These are phyloP conservation scores for Paralinhomoeus sp. DNA, from an alignment of 2,888 invertebrate genomes.

Conservation along the genomic window DNA sequence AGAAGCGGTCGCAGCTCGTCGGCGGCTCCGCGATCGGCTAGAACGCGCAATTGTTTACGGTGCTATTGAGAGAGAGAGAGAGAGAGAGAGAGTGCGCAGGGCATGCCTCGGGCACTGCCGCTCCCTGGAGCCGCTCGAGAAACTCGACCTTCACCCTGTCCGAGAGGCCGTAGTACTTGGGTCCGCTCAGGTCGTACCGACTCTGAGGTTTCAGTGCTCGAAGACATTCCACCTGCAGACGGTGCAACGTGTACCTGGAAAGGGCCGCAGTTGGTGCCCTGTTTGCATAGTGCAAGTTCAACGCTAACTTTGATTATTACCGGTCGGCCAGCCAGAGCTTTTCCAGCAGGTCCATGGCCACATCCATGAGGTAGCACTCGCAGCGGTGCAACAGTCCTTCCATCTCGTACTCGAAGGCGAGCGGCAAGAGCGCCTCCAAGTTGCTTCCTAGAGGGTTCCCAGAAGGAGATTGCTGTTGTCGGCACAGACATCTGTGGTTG, in stretches of 20 bases:
- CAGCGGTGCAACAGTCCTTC: conserved; percentile 4
- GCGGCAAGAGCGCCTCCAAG: conserved; percentile 1
- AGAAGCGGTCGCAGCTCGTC: not conserved
- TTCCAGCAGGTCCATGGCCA: conserved; percentile 21
- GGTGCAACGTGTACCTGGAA: conserved; percentile 1
- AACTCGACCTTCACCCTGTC: conserved; percentile 6
- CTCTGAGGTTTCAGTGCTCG: not conserved
- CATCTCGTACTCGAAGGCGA: conserved; percentile 2
- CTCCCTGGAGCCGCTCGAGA: conserved; percentile 5
- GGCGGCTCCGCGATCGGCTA: not conserved
- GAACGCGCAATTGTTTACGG: not conserved
- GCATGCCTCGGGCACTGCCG: conserved; percentile 1
- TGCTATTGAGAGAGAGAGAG: too few relatives aligned
- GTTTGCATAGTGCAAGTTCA: too few relatives aligned
- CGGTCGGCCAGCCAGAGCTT: conserved; percentile 9
- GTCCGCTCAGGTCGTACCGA: conserved; percentile 2
- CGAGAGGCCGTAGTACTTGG: conserved; percentile 3
- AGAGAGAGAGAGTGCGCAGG: too few relatives aligned
- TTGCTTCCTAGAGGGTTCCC: conserved; percentile 1
- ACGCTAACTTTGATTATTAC: too few relatives aligned
- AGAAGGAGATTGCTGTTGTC: not conserved
- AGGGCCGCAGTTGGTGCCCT: too few relatives aligned
- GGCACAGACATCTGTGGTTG: too few relatives aligned
- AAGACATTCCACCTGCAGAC: conserved; percentile 1
- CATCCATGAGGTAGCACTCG: conserved; percentile 1